These are phyloP conservation scores for Illadopsis cleaveri DNA, from an alignment of 2,113 vertebrate genomes.

Conservation along the genomic window DNA sequence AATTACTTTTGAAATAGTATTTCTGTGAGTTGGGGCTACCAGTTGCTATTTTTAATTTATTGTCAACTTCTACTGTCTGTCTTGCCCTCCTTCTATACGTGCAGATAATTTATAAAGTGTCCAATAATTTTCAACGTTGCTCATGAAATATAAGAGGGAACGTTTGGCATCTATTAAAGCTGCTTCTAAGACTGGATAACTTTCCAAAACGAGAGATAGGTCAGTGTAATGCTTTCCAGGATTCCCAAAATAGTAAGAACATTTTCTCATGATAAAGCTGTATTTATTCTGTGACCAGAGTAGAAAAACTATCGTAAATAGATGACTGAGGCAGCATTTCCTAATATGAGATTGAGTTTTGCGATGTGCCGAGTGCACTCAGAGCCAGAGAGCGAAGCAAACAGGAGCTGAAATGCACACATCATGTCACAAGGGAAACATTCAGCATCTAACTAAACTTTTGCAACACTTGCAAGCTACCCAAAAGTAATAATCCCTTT, in stretches of 20 bases:
- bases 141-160: not conserved
- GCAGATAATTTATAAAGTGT: not conserved
- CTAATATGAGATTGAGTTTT: not conserved
- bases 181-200: conserved; percentile 1
- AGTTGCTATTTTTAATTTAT: not conserved
- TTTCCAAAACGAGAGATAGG: conserved; percentile 54
- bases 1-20: not conserved
- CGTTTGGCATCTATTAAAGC: conserved; percentile 1
- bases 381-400: not conserved
- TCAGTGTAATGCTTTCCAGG: conserved; percentile 17
- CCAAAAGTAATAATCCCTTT: not conserved
- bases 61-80: not conserved
- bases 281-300: conserved; percentile 31
- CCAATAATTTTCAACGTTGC: not conserved
- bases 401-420: not conserved
- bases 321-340: conserved; percentile 15
- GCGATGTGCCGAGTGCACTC: accelerated
- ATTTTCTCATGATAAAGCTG: conserved; percentile 43
- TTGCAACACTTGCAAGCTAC: not conserved
- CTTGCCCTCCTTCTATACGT: not conserved
- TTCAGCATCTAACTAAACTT: not conserved
- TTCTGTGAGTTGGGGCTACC: not conserved
- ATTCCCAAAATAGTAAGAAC: conserved; percentile 46
- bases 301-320: conserved; percentile 35
- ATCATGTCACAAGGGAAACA: not conserved